Percentiles rank a stretch among this genome's conserved stretches.
These are phyloP conservation scores for Ianthella basta DNA, from an alignment of 37 sponge, comb jelly and placozoan genomes.

Conservation along the genomic window DNA sequence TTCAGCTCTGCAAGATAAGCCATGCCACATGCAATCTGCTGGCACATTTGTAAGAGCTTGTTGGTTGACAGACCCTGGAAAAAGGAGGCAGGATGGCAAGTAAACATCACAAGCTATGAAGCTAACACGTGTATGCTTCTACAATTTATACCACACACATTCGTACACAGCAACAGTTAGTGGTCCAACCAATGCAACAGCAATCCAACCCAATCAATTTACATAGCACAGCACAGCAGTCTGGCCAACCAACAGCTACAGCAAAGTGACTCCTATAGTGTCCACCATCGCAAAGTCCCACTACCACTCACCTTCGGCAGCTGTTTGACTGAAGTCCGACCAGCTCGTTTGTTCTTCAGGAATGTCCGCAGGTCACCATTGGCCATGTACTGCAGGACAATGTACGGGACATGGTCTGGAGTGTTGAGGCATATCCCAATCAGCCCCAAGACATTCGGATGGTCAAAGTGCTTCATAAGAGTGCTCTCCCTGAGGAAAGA, in stretches of 20 bases:
- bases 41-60: neutral
- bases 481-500: conserved; percentile 36
- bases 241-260: no score
- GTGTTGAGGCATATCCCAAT: conserved; percentile 48
- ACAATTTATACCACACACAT: no score
- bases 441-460: conserved; percentile 45
- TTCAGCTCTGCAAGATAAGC: conserved; percentile 15
- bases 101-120: no score
- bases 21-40: conserved; percentile 25
- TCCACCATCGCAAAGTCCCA: no score
- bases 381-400: conserved; percentile 53
- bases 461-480: conserved; percentile 49
- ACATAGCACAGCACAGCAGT: no score
- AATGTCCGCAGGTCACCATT: conserved; percentile 46
- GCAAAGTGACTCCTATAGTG: no score
- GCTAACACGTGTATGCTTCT: no score
- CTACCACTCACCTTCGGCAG: neutral
- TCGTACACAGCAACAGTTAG: no score
- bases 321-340: conserved; percentile 8
- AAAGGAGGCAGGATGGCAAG: no score
- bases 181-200: neutral
- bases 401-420: conserved; percentile 36
- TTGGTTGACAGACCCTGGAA: neutral
- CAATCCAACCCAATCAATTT: no score
- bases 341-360: conserved; percentile 31